Evolutionary conservation across 1,140 invertebrate species (phyloP), one percentile per base, ranked within the genome.

Genomic region (Cephus cinctus): DNA sequence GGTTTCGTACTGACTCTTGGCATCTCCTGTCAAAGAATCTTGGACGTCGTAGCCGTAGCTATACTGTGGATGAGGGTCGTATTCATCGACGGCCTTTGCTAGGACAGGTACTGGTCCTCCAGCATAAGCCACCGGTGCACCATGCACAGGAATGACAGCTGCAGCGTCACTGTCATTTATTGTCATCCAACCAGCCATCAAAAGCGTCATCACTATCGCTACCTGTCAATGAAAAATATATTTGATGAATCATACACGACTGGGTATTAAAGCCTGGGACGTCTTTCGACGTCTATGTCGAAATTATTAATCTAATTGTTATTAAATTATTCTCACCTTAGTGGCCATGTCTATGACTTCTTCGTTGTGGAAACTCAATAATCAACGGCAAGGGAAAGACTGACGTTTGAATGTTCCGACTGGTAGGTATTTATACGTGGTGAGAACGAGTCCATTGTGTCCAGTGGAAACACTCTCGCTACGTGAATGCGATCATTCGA

Each of bases 1-100:
- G 22, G 67, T 79, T 66, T 87, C 86, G 44, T 84, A 78, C 56
- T 86, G 83, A 51, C 75, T 76, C 67, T 87, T 86, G 2, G 80
- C 71, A 66, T 87, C 85, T 2, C 86, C 84, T 19, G 81, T 88
- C 36, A 81, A 67, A n/a, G 73, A 65, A 50, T 86, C 85, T 23
- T 84, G 80, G 0, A 86, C 83, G 23, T 81, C 78, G 60, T 85
- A 85, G 2, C 78, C 77, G 58, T 81, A 85, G 44, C 78, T 74
- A 64, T 84, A 85, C 44, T 83, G 81, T 0, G 83, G 81, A 51
- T 82, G 76, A 18, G 78, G 74, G 44, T 80, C 75, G 31, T 73
- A 71, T 30, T 57, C 55, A 30, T 66, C 56, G 14, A 54, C 59
- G 43, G 53, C 47, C 42, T 61, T 67, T 43, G 54, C 50, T 3